Evolutionary conservation across 2,888 invertebrate species (phyloP).

Genomic region (Laspeyria flexula): DNA sequence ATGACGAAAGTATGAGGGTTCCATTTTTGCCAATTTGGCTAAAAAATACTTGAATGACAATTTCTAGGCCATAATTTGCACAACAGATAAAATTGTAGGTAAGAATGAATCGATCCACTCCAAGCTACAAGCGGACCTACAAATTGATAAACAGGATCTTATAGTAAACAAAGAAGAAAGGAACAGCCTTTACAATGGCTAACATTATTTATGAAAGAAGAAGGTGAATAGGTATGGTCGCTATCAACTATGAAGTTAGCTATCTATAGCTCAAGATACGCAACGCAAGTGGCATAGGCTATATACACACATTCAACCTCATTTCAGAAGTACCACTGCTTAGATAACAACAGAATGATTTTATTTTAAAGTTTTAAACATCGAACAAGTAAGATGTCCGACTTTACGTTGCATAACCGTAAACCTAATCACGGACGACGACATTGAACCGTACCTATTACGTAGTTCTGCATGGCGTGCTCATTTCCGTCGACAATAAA

Average conservation of each 20-base stretch:
- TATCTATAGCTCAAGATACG: neutral
- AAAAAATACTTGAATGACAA: no score
- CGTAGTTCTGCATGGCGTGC: conserved; percentile 30
- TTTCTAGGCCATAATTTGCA: no score
- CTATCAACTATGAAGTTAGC: neutral
- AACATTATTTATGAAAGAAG: neutral
- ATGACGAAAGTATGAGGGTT: no score
- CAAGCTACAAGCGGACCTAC: neutral
- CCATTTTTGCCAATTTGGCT: no score
- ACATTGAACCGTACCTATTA: conserved; percentile 44
- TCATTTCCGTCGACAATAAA: conserved; percentile 1
- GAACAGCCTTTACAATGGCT: neutral
- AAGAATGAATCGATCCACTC: no score
- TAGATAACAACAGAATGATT: conserved; percentile 1
- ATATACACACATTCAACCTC: neutral
- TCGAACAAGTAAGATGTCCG: conserved; percentile 29
- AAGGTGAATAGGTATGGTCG: neutral
- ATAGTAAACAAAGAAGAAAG: neutral
- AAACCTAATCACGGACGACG: conserved; percentile 42
- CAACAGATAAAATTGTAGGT: no score
- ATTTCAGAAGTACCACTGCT: neutral
- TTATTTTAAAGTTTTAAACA: conserved; percentile 10
- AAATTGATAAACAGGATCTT: neutral
- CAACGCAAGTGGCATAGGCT: neutral
- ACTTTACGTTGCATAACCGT: conserved; percentile 44